Evolutionary conservation across 2,113 vertebrate genomes (phyloP), one percentile per base, ranked within the genome.

Genomic region (Rhea americana): DNA sequence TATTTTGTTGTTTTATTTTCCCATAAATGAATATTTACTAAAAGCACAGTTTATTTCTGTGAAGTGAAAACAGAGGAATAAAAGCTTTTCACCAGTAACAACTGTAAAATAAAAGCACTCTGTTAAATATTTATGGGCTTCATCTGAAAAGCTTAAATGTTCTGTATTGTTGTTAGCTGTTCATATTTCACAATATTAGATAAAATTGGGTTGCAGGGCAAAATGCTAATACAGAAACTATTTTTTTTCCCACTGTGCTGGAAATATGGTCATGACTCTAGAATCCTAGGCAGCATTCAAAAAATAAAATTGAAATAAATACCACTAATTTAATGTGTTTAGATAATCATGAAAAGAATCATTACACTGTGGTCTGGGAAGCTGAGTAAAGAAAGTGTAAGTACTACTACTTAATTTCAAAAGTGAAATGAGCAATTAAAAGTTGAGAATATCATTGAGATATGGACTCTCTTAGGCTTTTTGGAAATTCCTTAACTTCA

Each of bases 171-270:
- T 84, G 21, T 88, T 78, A 50, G 19, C 9, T 90, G 17, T 26
- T 75, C 28, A 45, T 7, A 86, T 96, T 95, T 95, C n/a, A 79
- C 11, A 72, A 70, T 61, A 50, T 51, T 82, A n/a, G 22, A 71
- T 65, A 88, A 88, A 93, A 86, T 75, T 35, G 65, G 39, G 28
- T 30, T 35, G 80, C 72, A 80, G 56, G 55, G 19, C 14, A 88
- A 85, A 88, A 13, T 5, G 35, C 45, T 80, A 25, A 84, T 90
- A n/a, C 43, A 78, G 47, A 78, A 83, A 74, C 25, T 45, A 50
- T 39, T 39, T 19, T 90, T 82, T 13, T 26, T 94, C 92, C 25
- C 15, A 65, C 56, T 43, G 18, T 45, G 35, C 20, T 78, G 67
- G 14, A 82, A 83, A 85, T 47, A n/a, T 35, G 22, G 48, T 19